A percentile compares a stretch with the other conserved stretches of the same genome.
phyloP scores from a whole-genome alignment of 2,797 vertebrate genomes.

The Glossophaga mutica region DNA sequence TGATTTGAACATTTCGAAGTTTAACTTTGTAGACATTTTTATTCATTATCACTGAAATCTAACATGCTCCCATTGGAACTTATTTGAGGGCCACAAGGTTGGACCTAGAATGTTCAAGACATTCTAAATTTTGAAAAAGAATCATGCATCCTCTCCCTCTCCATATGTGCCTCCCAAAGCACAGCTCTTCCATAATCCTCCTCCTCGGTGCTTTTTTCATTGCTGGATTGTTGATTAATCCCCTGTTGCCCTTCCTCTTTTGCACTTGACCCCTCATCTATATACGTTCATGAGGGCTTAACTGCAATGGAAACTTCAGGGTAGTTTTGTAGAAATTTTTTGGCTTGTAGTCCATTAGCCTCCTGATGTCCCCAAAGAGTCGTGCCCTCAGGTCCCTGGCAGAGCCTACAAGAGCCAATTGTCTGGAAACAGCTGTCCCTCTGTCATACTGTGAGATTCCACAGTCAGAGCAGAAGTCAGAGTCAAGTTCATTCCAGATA shows the following conservation, averaged over 20 bases:
- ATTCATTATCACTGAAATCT: neutral
- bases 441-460: neutral
- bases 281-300: neutral
- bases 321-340: neutral
- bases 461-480: neutral
- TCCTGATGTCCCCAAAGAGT: neutral
- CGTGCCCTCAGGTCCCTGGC: too few species aligned
- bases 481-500: neutral
- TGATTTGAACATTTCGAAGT: constrained; percentile 45
- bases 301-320: neutral
- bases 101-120: neutral
- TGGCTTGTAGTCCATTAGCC: neutral
- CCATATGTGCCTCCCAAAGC: rapidly evolving
- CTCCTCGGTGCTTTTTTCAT: neutral
- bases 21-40: neutral
- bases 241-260: neutral
- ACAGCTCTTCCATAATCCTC: rapidly evolving
- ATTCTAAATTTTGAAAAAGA: neutral
- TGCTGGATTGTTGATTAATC: neutral
- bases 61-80: neutral
- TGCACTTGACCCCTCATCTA: neutral
- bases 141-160: neutral
- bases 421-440: neutral
- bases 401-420: neutral
- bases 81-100: neutral